Percentiles rank a stretch among this genome's conserved stretches.
Conservation (phyloP, 2,888 invertebrate species). For the Scaptomyza flava region DNA sequence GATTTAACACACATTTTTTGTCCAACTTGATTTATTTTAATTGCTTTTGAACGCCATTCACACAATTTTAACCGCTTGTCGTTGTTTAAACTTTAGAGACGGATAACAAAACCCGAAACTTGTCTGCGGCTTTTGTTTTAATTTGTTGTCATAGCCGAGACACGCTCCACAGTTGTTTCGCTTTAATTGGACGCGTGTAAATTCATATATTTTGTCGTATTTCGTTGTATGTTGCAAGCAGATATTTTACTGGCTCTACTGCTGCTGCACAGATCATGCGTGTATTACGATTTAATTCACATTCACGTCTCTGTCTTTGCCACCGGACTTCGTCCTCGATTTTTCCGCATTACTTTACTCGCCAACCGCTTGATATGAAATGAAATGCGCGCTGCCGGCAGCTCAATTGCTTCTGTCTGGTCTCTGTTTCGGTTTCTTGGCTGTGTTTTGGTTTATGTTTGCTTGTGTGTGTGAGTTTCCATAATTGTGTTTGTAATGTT, state of each 20-base stretch:
- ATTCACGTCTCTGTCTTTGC: not conserved
- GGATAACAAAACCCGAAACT: conserved; percentile 14
- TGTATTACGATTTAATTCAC: conserved; percentile 5
- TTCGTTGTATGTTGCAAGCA: conserved; percentile 25
- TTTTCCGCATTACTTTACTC: conserved; percentile 46
- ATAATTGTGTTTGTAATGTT: not conserved
- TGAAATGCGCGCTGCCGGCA: conserved; percentile 44
- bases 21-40: conserved; percentile 10
- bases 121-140: conserved; percentile 23
- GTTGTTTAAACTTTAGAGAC: not conserved
- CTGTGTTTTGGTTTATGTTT: conserved; percentile 38
- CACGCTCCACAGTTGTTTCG: conserved; percentile 45
- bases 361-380: conserved; percentile 46
- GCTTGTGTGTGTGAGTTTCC: not conserved
- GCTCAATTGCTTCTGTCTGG: conserved; percentile 22
- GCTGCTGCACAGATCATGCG: conserved; percentile 40
- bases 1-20: conserved; percentile 37
- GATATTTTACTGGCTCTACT: conserved; percentile 13
- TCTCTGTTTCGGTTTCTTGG: conserved; percentile 5
- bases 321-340: not conserved
- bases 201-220: conserved; percentile 18
- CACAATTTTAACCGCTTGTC: conserved; percentile 1
- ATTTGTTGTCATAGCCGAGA: conserved; percentile 23
- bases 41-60: conserved; percentile 6
- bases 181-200: conserved; percentile 50